A percentile compares a stretch with the other conserved stretches of the same genome.
Conservation (phyloP, 2,888 invertebrate species). For the Spilarctia lutea region DNA sequence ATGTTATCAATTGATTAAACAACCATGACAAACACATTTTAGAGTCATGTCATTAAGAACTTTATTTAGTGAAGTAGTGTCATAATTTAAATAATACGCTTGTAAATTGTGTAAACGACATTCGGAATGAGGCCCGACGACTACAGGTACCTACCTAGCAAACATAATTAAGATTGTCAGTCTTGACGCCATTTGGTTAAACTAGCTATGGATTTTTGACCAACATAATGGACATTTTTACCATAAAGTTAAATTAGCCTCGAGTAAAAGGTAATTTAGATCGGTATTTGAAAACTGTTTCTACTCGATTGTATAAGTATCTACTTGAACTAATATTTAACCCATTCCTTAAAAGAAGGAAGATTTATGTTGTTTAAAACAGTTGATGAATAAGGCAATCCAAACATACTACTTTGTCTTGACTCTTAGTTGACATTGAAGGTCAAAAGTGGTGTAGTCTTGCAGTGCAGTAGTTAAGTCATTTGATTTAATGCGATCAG, state of each 20-base stretch:
- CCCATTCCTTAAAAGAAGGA: not conserved
- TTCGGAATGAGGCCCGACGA: not conserved
- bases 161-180: not conserved
- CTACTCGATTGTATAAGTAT: no score
- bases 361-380: not conserved
- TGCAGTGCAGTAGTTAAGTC: not conserved
- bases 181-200: not conserved
- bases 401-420: not conserved
- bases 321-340: not conserved
- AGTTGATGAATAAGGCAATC: not conserved
- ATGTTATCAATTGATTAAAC: not conserved
- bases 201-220: not conserved
- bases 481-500: not conserved
- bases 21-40: not conserved
- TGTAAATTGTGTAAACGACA: not conserved
- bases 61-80: not conserved
- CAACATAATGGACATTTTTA: not conserved
- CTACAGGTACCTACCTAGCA: not conserved
- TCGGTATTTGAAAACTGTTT: no score
- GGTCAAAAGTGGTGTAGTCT: not conserved
- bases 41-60: not conserved
- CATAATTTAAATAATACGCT: not conserved
- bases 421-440: not conserved
- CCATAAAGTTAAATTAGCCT: not conserved
- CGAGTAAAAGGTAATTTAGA: not conserved